Conservation (phyloP, 2,888 invertebrate species). For the Tetanocera ferruginea region DNA sequence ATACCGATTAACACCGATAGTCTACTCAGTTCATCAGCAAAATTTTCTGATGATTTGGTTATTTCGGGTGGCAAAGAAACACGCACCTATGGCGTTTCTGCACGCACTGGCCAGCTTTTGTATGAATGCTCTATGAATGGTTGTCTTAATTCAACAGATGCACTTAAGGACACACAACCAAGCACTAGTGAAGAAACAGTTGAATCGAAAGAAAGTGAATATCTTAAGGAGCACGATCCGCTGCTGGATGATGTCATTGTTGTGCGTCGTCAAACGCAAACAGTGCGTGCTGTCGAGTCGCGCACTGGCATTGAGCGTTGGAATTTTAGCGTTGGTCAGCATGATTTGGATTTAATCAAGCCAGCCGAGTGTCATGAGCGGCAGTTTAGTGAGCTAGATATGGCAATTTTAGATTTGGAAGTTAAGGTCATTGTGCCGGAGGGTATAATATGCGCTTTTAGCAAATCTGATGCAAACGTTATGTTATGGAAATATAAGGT, state of each 20-base stretch:
- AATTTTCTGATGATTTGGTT: constrained; percentile 86
- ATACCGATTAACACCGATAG: constrained; percentile 89
- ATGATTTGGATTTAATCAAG: constrained; percentile 78
- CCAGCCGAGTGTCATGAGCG: constrained; percentile 71
- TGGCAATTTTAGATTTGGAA: constrained; percentile 71
- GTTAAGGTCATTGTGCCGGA: constrained; percentile 80
- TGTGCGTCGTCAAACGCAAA: constrained; percentile 85
- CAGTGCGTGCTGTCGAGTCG: constrained; percentile 91
- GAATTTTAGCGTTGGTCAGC: constrained; percentile 96
- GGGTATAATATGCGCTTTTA: constrained; percentile 79
- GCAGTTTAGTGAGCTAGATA: constrained; percentile 60
- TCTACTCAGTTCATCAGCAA: constrained; percentile 87
- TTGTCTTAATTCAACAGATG: constrained; percentile 79
- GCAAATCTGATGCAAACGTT: constrained; percentile 72
- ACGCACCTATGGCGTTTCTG: constrained; percentile 87
- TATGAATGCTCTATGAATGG: constrained; percentile 84
- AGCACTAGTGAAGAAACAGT: constrained; percentile 46
- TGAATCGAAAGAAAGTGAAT: constrained; percentile 43
- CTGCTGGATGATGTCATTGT: constrained; percentile 76
- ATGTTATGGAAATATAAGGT: constrained; percentile 85
- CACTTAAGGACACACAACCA: constrained; percentile 49
- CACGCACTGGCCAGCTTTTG: constrained; percentile 77
- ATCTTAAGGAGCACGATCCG: constrained; percentile 60
- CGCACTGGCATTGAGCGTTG: constrained; percentile 88
- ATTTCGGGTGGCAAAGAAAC: constrained; percentile 92